Evolutionary conservation across 2,888 invertebrate genomes (phyloP).

Genomic region (Rosalia funebris): DNA sequence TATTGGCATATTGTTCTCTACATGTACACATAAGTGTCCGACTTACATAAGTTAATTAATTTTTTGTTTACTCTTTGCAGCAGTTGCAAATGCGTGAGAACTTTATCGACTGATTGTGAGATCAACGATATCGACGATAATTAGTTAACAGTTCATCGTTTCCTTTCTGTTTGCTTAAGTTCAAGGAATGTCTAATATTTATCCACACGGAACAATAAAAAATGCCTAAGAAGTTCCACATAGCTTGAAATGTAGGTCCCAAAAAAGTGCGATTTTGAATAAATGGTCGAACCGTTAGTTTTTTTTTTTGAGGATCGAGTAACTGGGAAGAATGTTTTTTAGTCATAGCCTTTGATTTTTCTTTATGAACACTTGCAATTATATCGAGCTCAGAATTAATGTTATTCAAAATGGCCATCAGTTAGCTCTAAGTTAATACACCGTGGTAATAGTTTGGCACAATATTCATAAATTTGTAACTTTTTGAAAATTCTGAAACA

Average conservation of each 20-base stretch:
- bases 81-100: background rate
- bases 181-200: background rate
- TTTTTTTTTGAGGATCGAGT: background rate
- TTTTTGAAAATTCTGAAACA: no score
- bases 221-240: background rate
- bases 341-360: no score
- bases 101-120: no score
- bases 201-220: slow-evolving; percentile 2
- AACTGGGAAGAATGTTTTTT: no score
- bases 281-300: background rate
- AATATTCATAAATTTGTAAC: no score
- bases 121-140: background rate
- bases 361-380: no score
- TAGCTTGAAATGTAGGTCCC: background rate
- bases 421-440: no score
- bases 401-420: no score
- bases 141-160: slow-evolving; percentile 1
- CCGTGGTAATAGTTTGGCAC: no score
- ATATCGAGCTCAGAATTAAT: no score
- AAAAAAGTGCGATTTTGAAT: background rate
- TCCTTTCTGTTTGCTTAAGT: background rate
- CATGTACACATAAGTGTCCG: no score
- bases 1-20: background rate
- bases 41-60: no score
- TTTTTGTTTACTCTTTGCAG: background rate